Conservation (phyloP, 1,140 invertebrate species). For the Lepidurus arcticus region DNA sequence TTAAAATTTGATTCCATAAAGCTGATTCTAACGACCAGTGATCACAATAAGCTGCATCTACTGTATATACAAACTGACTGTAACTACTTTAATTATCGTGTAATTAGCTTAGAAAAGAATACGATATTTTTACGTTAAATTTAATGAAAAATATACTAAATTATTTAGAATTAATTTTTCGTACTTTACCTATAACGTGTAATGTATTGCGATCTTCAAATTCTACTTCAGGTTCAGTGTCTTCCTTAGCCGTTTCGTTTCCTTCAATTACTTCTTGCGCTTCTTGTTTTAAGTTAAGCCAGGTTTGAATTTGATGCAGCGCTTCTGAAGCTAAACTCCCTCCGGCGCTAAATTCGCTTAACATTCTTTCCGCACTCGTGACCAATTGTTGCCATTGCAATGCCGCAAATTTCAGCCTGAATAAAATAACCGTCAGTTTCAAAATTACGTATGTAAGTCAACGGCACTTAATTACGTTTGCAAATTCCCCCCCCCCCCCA, state of each 20-base stretch:
- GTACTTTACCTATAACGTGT: slow-evolving; percentile 37
- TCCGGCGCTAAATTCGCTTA: slow-evolving; percentile 57
- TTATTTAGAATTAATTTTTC: neutral
- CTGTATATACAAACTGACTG: too few relatives aligned
- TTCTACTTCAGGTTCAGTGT: slow-evolving; percentile 32
- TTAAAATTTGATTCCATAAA: too few relatives aligned
- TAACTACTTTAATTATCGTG: too few relatives aligned
- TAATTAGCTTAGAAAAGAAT: too few relatives aligned
- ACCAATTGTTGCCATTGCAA: slow-evolving; percentile 73
- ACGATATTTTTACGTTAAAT: too few relatives aligned
- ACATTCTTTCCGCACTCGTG: slow-evolving; percentile 72
- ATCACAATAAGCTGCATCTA: too few relatives aligned
- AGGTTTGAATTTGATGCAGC: slow-evolving; percentile 72
- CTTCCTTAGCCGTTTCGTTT: slow-evolving; percentile 23
- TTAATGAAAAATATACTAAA: neutral
- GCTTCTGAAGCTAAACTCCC: slow-evolving; percentile 60
- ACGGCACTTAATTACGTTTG: too few relatives aligned
- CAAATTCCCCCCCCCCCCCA: neutral
- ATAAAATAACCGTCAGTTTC: neutral
- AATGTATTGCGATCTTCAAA: slow-evolving; percentile 34
- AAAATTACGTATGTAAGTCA: too few relatives aligned
- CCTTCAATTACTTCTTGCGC: slow-evolving; percentile 69
- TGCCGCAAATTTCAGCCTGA: slow-evolving; percentile 65
- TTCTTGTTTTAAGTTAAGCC: slow-evolving; percentile 75
- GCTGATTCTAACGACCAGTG: too few relatives aligned